Conservation (phyloP, 2,113 vertebrate genomes). For the Equus quagga region DNA sequence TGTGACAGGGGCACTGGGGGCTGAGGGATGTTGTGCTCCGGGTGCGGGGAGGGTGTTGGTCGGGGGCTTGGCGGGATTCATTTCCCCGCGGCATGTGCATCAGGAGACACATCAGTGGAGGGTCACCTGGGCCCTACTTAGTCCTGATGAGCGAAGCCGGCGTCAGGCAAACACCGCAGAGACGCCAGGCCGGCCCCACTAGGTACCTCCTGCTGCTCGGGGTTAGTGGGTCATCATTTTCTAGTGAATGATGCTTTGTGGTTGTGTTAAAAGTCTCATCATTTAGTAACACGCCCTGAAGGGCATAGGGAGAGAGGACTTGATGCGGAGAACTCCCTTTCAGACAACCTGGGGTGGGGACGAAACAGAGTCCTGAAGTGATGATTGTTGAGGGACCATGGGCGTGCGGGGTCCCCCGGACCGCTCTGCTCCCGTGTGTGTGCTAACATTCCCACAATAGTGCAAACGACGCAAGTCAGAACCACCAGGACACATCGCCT, state of each 20-base stretch:
- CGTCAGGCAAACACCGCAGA: accelerated
- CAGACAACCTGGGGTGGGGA: background rate
- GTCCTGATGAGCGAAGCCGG: too few species aligned
- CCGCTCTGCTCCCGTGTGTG: background rate
- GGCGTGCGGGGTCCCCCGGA: background rate
- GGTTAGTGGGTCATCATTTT: background rate
- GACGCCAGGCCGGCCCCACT: background rate
- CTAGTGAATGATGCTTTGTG: background rate
- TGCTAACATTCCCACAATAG: too few species aligned
- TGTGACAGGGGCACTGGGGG: background rate
- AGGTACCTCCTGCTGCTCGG: too few species aligned
- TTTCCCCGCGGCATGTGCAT: accelerated
- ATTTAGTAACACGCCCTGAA: background rate
- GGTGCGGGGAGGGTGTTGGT: background rate
- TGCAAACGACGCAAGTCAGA: background rate
- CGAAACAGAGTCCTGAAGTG: background rate
- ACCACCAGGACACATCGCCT: background rate
- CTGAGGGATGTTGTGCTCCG: too few species aligned
- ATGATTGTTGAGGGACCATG: too few species aligned
- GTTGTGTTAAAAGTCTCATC: background rate
- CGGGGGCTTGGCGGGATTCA: background rate
- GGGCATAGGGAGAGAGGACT: background rate
- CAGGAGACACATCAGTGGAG: accelerated
- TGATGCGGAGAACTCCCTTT: background rate
- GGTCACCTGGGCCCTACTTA: background rate